A percentile compares a stretch with the other conserved stretches of the same genome.
These are phyloP conservation scores for Limanda limanda DNA, from an alignment of 2,113 vertebrate species.

Conservation along the genomic window DNA sequence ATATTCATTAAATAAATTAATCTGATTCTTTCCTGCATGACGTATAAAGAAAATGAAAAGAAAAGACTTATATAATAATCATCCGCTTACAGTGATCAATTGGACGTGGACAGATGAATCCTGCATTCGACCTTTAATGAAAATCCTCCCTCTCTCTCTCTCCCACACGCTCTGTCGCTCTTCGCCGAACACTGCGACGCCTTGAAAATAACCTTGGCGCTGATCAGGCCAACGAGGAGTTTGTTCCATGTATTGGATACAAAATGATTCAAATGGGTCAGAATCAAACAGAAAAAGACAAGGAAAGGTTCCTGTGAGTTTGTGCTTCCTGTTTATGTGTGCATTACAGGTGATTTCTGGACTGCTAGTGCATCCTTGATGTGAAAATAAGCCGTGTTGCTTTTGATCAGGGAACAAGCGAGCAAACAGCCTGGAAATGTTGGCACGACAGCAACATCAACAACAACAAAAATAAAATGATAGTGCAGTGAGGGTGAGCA, in stretches of 20 bases:
- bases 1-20: background rate
- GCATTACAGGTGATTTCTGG: background rate
- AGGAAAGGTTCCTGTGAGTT: too few species aligned
- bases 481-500: slow-evolving; percentile 1
- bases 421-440: slow-evolving; percentile 13
- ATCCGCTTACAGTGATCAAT: background rate
- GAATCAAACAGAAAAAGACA: too few species aligned
- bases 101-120: slow-evolving; percentile 8
- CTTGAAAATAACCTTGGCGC: background rate
- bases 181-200: background rate
- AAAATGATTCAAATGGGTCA: background rate
- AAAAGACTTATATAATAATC: too few species aligned
- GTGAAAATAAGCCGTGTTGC: background rate
- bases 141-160: slow-evolving; percentile 2
- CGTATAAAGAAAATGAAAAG: background rate
- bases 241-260: background rate
- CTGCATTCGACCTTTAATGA: slow-evolving; percentile 22
- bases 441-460: slow-evolving; percentile 21
- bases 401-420: slow-evolving; percentile 22
- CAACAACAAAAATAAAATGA: background rate
- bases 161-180: background rate
- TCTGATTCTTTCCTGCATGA: background rate
- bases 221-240: background rate
- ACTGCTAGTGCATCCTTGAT: slow-evolving; percentile 1
- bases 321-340: background rate